Conservation (phyloP, 2,113 vertebrate species). For the human region DNA sequence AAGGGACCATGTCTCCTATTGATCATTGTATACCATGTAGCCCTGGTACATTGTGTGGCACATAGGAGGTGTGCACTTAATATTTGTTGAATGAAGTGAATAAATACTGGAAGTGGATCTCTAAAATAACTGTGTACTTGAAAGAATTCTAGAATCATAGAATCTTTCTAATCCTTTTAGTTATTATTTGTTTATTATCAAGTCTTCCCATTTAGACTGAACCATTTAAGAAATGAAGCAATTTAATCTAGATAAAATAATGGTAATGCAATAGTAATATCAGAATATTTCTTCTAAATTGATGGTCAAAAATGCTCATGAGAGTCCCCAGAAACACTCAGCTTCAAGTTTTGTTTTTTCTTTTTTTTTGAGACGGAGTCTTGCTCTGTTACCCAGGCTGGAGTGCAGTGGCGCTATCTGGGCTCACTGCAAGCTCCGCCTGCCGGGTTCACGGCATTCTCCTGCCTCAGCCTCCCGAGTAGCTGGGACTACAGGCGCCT, state of each 20-base stretch:
- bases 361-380: too few relatives aligned
- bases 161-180: background rate
- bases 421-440: too few relatives aligned
- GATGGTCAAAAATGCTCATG: background rate
- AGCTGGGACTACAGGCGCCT: too few relatives aligned
- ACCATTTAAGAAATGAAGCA: background rate
- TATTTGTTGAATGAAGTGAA: background rate
- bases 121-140: background rate
- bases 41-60: background rate
- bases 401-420: too few relatives aligned
- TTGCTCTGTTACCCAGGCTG: too few relatives aligned
- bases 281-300: background rate
- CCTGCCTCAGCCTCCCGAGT: too few relatives aligned
- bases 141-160: background rate
- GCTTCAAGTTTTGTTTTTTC: background rate
- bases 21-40: background rate
- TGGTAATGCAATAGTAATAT: background rate
- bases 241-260: background rate
- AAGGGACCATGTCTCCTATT: background rate
- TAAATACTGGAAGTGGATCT: background rate
- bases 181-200: background rate
- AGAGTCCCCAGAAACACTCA: background rate
- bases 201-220: background rate
- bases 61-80: background rate
- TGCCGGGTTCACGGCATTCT: too few relatives aligned